These are phyloP conservation scores for Eidolon helvum DNA, from an alignment of 2,113 vertebrate species.

Conservation along the genomic window DNA sequence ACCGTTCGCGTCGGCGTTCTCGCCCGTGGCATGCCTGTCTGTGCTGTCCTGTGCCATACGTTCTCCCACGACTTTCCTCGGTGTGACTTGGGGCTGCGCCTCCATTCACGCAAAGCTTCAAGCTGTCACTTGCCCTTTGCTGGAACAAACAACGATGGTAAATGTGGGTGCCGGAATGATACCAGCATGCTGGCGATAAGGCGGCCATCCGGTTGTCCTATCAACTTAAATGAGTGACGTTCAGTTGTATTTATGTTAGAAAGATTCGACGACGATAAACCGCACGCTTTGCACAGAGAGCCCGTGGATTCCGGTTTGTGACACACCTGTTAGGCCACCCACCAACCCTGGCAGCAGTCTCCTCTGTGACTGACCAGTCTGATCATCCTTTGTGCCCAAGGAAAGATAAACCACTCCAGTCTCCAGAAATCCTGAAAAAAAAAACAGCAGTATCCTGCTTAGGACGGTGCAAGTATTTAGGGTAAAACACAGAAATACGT, in stretches of 20 bases:
- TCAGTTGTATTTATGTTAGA: not conserved
- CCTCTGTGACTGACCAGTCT: not conserved
- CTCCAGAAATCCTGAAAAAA: not conserved
- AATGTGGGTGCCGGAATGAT: not conserved
- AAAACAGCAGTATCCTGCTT: not conserved
- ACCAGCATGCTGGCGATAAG: not conserved
- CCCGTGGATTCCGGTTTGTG: not conserved
- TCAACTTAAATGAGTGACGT: not conserved
- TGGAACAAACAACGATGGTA: not conserved
- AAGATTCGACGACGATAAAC: not conserved
- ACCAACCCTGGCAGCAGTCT: not conserved
- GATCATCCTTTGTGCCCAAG: not conserved
- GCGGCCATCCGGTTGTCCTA: not conserved
- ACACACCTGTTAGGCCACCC: not conserved
- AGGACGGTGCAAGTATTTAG: not conserved
- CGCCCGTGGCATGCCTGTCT: too few relatives aligned
- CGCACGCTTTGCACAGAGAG: not conserved
- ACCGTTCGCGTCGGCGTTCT: too few relatives aligned
- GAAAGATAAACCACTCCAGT: not conserved
- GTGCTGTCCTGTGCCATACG: accelerated
- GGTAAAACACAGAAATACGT: not conserved
- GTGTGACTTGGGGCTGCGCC: not conserved
- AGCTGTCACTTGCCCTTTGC: not conserved
- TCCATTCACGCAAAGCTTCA: not conserved
- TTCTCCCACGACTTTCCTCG: not conserved